Base-by-base conservation (phyloP, 2,888 invertebrate species). In the Nomada hirtipes region DNA sequence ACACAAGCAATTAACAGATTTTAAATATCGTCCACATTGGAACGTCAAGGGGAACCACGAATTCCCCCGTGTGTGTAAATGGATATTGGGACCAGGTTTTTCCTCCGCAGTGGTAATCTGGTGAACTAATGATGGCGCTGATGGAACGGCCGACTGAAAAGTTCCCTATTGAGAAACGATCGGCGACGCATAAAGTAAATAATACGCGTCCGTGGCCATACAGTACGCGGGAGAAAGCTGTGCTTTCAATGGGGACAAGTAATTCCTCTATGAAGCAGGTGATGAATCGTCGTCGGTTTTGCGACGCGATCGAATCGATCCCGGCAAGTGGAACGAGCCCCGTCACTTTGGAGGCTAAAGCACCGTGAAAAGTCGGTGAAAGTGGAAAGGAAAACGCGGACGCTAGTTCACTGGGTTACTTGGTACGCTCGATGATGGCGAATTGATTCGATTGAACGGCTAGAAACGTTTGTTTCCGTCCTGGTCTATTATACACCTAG, bases 251-350 rank as follows among this genome's bases (percentile, higher is more conserved):
- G 36, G n/a, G 29, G 52, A 72, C 52, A 47, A 64, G 60, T 47
- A 61, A 74, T 36, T 47, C 67, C 44, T 23, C 59, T 52, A 26
- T 18, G 52, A n/a, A 13, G 42, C 52, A 15, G 29, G 18, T 73
- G 77, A 77, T 73, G 65, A 73, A 77, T 77, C 42, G 76, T 26
- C 26, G 52, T 53, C 23, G 59, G 47, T 72, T 76, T 29, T 42
- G 44, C 53, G 42, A 59, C 53, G 29, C 44, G 26, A 74, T 53
- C 29, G 47, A 60, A 74, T 77, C 67, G 74, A 74, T 77, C 74
- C 57, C 10, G 15, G 18, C 23, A 68, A 68, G 13, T 60, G 52
- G 75, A 20, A 42, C 75, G 42, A 53, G 74, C 47, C 9, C 52
- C 59, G 47, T 42, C 23, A 42, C 59, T 73, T 67, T 42, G 10